phyloP scores from a whole-genome alignment of 2,888 invertebrate species.

The Hypsopygia costalis region DNA sequence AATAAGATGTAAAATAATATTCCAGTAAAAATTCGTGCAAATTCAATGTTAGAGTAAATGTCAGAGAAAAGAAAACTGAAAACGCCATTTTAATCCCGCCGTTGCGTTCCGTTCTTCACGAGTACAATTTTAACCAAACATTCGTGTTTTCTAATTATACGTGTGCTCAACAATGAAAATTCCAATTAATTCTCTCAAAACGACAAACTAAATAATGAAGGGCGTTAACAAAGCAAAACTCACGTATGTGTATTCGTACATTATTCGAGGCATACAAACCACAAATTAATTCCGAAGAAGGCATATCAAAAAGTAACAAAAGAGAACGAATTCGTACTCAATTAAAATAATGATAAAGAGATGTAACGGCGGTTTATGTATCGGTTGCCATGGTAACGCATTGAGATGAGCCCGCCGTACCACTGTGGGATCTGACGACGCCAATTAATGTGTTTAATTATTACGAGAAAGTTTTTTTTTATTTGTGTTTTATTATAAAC shows the following conservation, averaged over 20 bases:
- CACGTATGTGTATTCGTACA: conserved; percentile 39
- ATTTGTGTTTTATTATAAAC: too few relatives aligned
- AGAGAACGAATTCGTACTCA: conserved; percentile 45
- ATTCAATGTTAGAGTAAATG: too few relatives aligned
- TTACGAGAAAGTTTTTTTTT: too few relatives aligned
- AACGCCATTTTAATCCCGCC: too few relatives aligned
- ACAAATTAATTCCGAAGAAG: conserved; percentile 61
- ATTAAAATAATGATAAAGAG: conserved; percentile 53
- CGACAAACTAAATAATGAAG: conserved; percentile 54
- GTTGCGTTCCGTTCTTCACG: conserved; percentile 28
- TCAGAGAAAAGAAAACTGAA: too few relatives aligned
- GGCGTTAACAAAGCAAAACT: conserved; percentile 48
- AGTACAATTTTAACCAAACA: conserved; percentile 46
- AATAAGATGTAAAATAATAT: too few relatives aligned
- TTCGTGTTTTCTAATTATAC: conserved; percentile 55
- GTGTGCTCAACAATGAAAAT: conserved; percentile 63
- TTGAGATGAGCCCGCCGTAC: not conserved
- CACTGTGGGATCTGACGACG: not conserved
- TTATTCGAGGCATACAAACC: conserved; percentile 35
- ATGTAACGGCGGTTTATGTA: conserved; percentile 40
- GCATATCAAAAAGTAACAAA: conserved; percentile 57
- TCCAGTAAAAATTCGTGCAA: too few relatives aligned
- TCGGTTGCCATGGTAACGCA: conserved; percentile 16
- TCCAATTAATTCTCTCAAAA: conserved; percentile 62
- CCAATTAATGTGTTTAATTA: conserved; percentile 5